Conservation (phyloP, 2,113 vertebrate species). For the Bostrychus sinensis region DNA sequence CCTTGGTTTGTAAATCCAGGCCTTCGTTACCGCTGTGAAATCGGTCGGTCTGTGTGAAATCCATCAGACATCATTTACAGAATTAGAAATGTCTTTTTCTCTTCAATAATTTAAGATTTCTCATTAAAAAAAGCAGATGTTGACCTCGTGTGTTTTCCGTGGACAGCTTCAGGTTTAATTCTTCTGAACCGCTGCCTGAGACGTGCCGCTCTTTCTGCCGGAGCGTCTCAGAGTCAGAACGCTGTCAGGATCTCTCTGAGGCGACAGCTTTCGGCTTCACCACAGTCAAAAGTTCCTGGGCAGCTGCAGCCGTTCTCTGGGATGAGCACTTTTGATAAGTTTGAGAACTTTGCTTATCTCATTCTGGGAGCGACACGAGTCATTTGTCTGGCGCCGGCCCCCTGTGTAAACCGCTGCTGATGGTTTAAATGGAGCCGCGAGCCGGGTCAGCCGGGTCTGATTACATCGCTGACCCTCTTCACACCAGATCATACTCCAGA, state of each 20-base stretch:
- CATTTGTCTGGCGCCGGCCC: constrained; percentile 46
- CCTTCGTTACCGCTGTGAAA: too few relatives aligned
- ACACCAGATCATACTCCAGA: constrained; percentile 50
- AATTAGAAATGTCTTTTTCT: too few relatives aligned
- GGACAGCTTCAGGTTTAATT: constrained; percentile 59
- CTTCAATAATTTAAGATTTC: too few relatives aligned
- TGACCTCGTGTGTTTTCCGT: constrained; percentile 49
- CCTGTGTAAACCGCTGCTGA: constrained; percentile 52
- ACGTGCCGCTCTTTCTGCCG: not conserved
- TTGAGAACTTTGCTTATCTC: constrained; percentile 45
- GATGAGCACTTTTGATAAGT: constrained; percentile 45
- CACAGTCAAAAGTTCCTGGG: constrained; percentile 38
- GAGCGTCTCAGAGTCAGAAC: constrained; percentile 21
- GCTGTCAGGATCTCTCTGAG: constrained; percentile 32
- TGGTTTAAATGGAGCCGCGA: constrained; percentile 59
- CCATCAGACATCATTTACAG: too few relatives aligned
- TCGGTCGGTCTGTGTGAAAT: too few relatives aligned
- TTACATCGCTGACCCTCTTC: constrained; percentile 69
- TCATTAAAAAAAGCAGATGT: too few relatives aligned
- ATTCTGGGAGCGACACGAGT: constrained; percentile 32
- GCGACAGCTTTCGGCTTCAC: constrained; percentile 2
- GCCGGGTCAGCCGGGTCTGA: constrained; percentile 66
- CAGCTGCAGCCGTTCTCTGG: constrained; percentile 43
- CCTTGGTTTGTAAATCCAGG: too few relatives aligned
- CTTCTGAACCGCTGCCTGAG: constrained; percentile 27